Conservation (phyloP, 2,888 invertebrate genomes). For the Lypha dubia region DNA sequence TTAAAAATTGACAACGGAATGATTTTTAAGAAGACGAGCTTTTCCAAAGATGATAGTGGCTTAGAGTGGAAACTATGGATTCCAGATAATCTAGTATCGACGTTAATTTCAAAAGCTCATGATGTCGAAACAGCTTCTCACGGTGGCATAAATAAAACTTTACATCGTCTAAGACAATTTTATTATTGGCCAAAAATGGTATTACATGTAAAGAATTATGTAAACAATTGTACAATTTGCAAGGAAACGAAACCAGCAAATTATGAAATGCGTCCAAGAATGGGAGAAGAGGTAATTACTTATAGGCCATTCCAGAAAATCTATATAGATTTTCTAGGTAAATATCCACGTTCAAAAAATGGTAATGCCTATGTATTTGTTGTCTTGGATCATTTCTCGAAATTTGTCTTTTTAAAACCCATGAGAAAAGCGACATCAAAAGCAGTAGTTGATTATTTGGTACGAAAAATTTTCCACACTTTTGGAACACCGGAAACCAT, state of each 20-base stretch:
- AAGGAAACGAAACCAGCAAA: not conserved
- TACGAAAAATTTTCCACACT: not conserved
- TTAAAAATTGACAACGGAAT: too few relatives aligned
- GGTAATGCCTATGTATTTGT: not conserved
- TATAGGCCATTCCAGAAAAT: not conserved
- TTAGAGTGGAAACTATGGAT: too few relatives aligned
- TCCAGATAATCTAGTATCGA: too few relatives aligned
- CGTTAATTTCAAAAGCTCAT: too few relatives aligned
- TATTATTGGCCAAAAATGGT: slow-evolving; percentile 2
- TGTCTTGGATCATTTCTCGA: not conserved
- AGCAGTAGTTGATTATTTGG: not conserved
- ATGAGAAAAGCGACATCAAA: not conserved
- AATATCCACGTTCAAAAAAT: not conserved
- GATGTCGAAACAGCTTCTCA: too few relatives aligned
- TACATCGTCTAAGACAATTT: not conserved
- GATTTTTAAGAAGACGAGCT: too few relatives aligned
- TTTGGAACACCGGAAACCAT: not conserved
- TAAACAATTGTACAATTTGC: not conserved
- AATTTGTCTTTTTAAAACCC: slow-evolving; percentile 2
- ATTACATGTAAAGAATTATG: not conserved
- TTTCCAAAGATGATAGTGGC: too few relatives aligned
- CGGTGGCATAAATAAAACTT: not conserved
- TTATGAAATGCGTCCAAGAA: not conserved
- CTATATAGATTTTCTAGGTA: not conserved
- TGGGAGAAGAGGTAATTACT: not conserved